phyloP scores from a whole-genome alignment of 2,888 invertebrate genomes.

The Acronicta aceris region DNA sequence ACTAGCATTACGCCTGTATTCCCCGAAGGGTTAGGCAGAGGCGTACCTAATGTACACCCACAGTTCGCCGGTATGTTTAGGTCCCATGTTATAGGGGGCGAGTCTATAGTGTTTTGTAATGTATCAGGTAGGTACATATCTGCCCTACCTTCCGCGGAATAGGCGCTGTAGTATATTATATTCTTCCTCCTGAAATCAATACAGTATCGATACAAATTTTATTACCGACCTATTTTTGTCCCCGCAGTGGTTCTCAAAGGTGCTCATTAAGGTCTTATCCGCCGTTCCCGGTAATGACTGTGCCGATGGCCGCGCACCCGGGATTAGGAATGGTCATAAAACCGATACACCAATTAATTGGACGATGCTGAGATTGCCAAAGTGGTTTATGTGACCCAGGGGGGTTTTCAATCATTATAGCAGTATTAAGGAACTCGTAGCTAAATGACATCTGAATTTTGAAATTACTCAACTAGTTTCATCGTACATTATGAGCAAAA shows the following conservation, averaged over 20 bases:
- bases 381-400: conserved; percentile 25
- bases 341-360: conserved; percentile 62
- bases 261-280: conserved; percentile 45
- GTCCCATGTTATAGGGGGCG: too few relatives aligned
- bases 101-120: too few relatives aligned
- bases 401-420: neutral
- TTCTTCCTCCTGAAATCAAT: neutral
- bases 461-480: too few relatives aligned
- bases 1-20: too few relatives aligned
- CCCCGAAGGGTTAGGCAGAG: too few relatives aligned
- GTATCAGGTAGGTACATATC: too few relatives aligned
- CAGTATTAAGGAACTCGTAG: neutral
- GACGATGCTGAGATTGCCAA: conserved; percentile 47
- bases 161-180: too few relatives aligned
- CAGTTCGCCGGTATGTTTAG: too few relatives aligned
- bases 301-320: conserved; percentile 40
- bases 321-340: conserved; percentile 60
- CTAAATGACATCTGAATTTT: neutral
- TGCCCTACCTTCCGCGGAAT: too few relatives aligned
- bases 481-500: too few relatives aligned
- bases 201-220: conserved; percentile 38
- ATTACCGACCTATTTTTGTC: conserved; percentile 39
- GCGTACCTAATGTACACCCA: too few relatives aligned
- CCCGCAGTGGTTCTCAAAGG: conserved; percentile 41
- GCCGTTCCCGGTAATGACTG: conserved; percentile 49